Evolutionary conservation across 2,888 invertebrate genomes (phyloP).

Genomic region (Agriopis leucophaearia): DNA sequence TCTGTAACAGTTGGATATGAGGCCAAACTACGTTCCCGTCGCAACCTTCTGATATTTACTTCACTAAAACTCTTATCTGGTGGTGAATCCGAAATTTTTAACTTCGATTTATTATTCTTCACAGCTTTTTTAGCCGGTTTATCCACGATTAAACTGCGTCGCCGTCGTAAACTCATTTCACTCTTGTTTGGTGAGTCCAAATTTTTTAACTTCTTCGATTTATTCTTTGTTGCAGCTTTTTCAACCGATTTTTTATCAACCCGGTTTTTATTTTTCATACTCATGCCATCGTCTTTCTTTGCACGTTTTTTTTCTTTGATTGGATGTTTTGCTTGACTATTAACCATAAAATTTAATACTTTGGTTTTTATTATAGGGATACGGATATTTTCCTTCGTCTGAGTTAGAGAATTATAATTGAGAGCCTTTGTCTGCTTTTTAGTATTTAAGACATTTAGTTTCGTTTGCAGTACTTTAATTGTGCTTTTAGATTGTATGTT

Average conservation of each 20-base stretch:
- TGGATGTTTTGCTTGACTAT: not conserved
- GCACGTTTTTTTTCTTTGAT: not conserved
- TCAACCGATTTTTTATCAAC: not conserved
- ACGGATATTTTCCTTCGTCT: not conserved
- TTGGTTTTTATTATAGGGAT: conserved; percentile 10
- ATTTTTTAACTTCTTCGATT: not conserved
- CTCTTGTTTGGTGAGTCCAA: not conserved
- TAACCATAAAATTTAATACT: conserved; percentile 10
- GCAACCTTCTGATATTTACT: not conserved
- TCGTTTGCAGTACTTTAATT: not conserved
- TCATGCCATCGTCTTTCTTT: not conserved
- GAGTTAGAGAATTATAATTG: not conserved
- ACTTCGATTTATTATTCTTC: not conserved
- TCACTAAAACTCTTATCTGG: not conserved
- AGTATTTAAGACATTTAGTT: not conserved
- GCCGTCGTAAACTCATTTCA: not conserved
- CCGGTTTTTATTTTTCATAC: not conserved
- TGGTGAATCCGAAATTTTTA: conserved; percentile 1
- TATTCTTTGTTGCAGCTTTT: not conserved
- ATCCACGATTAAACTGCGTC: not conserved
- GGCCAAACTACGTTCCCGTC: not conserved
- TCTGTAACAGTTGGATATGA: not conserved
- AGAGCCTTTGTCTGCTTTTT: not conserved
- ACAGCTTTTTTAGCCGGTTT: not conserved
- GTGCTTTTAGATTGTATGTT: not conserved